Conservation (phyloP, 2,113 vertebrate species). For the Sceloporus undulatus region DNA sequence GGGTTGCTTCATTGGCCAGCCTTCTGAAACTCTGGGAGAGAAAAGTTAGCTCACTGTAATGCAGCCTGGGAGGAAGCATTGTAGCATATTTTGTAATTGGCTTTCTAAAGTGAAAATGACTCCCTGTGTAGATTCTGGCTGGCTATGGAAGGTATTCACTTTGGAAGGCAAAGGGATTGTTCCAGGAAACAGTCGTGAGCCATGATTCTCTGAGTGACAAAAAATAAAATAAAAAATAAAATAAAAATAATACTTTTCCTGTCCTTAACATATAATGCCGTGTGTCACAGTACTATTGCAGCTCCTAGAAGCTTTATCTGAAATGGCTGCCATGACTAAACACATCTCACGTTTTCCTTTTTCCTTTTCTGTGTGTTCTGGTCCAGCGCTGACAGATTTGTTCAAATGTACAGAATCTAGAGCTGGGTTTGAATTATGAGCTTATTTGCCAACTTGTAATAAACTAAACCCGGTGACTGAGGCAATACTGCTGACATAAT, state of each 20-base stretch:
- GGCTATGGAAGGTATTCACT: neutral
- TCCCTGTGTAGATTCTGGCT: neutral
- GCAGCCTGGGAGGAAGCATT: neutral
- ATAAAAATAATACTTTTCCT: neutral
- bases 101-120: conserved; percentile 16
- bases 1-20: neutral
- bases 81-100: neutral
- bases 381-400: neutral
- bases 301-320: neutral
- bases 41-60: neutral
- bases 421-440: neutral
- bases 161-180: neutral
- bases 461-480: neutral
- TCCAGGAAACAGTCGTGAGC: neutral
- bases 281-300: neutral
- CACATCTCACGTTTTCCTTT: neutral
- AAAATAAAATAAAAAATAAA: no score
- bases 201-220: neutral
- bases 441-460: neutral
- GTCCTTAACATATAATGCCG: neutral
- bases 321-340: neutral
- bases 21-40: neutral
- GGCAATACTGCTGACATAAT: neutral
- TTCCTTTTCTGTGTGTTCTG: neutral
- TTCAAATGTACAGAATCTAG: neutral